These are phyloP conservation scores for Muscicapa comitata DNA, from an alignment of 2,797 vertebrate genomes.

Conservation along the genomic window DNA sequence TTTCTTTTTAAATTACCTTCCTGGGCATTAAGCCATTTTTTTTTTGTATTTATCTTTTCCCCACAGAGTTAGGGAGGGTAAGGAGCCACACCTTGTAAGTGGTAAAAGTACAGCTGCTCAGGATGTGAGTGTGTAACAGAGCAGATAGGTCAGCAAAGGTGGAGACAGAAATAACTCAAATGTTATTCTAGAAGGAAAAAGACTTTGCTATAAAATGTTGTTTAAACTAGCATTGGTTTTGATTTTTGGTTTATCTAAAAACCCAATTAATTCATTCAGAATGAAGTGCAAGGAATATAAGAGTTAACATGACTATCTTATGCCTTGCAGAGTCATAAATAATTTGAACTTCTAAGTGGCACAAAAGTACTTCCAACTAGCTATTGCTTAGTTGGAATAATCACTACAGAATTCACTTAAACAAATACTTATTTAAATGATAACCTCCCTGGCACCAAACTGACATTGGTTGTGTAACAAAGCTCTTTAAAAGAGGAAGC, in stretches of 20 bases:
- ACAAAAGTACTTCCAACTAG: neutral
- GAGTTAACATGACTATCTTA: neutral
- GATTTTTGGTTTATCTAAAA: neutral
- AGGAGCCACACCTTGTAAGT: conserved; percentile 31
- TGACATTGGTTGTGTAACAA: fast-evolving
- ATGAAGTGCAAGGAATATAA: neutral
- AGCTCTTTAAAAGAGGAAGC: neutral
- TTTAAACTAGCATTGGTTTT: neutral
- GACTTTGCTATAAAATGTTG: neutral
- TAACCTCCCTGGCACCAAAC: neutral
- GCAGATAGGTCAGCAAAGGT: neutral
- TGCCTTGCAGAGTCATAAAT: neutral
- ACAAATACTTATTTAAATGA: neutral
- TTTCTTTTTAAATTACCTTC: conserved; percentile 64
- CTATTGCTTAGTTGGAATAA: neutral
- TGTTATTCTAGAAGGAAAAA: neutral
- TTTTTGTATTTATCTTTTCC: conserved; percentile 44
- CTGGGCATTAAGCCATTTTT: conserved; percentile 49
- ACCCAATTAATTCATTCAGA: neutral
- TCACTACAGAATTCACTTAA: neutral
- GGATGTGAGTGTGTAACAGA: neutral
- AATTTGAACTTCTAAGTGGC: neutral
- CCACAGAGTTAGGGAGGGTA: neutral
- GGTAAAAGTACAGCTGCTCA: conserved; percentile 21
- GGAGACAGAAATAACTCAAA: neutral